Evolutionary conservation across 2,888 invertebrate species (phyloP).

Genomic region (Macaria liturata): DNA sequence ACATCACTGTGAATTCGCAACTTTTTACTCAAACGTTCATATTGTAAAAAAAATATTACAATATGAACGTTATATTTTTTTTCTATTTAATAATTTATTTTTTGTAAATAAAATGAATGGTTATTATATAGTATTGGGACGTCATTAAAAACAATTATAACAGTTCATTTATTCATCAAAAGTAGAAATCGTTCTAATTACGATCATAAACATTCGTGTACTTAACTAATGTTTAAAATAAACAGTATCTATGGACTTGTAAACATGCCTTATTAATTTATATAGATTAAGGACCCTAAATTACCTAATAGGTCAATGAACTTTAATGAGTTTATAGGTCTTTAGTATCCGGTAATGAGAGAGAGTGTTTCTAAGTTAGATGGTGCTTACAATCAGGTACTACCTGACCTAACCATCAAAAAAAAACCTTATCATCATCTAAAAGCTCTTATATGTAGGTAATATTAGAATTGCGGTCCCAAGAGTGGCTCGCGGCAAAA

Average conservation of each 20-base stretch:
- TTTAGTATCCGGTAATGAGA: not conserved
- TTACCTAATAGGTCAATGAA: conserved; percentile 8
- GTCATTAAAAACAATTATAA: conserved; percentile 8
- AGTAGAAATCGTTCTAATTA: conserved; percentile 36
- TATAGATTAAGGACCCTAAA: conserved; percentile 14
- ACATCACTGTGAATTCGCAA: too few relatives aligned
- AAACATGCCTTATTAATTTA: conserved; percentile 31
- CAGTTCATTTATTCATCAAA: conserved; percentile 28
- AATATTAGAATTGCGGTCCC: too few relatives aligned
- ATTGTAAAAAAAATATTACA: too few relatives aligned
- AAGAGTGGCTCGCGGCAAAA: too few relatives aligned
- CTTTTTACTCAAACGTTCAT: too few relatives aligned
- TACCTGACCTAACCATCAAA: too few relatives aligned
- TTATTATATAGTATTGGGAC: not conserved
- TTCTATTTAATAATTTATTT: too few relatives aligned
- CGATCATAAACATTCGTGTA: conserved; percentile 44
- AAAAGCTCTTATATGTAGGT: too few relatives aligned
- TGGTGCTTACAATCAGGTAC: too few relatives aligned
- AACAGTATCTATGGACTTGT: conserved; percentile 42
- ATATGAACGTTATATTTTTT: too few relatives aligned
- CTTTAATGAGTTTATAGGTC: conserved; percentile 3
- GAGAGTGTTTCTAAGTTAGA: not conserved
- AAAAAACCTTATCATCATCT: too few relatives aligned
- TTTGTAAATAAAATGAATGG: too few relatives aligned
- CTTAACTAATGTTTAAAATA: conserved; percentile 46